A percentile compares a stretch with the other conserved stretches of the same genome.
Conservation (phyloP, 2,888 invertebrate genomes). For the Zygogramma bicolorata region DNA sequence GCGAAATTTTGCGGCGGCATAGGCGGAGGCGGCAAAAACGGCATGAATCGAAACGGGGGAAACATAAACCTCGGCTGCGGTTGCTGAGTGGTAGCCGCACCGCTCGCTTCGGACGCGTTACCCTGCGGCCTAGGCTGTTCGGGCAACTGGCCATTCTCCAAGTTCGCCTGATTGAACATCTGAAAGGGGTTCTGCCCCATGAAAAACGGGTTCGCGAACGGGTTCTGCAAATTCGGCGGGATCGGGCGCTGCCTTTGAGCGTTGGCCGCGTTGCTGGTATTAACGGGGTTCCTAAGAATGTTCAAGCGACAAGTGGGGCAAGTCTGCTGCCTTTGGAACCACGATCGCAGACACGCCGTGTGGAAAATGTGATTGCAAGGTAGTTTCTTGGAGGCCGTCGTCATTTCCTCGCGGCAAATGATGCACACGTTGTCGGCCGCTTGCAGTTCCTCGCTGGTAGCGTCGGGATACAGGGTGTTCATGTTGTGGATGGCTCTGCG, state of each 20-base stretch:
- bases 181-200: slow-evolving; percentile 58
- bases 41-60: slow-evolving; percentile 69
- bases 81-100: slow-evolving; percentile 26
- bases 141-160: slow-evolving; percentile 48
- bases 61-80: slow-evolving; percentile 64
- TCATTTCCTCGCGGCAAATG: slow-evolving; percentile 89
- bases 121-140: slow-evolving; percentile 45
- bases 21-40: slow-evolving; percentile 77
- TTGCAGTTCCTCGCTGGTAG: slow-evolving; percentile 90
- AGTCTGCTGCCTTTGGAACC: slow-evolving; percentile 99
- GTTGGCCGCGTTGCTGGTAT: slow-evolving; percentile 47
- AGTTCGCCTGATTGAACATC: slow-evolving; percentile 51
- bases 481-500: slow-evolving; percentile 96
- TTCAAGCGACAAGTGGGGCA: slow-evolving; percentile 98
- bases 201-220: slow-evolving; percentile 56
- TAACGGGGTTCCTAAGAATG: slow-evolving; percentile 66
- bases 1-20: slow-evolving; percentile 82
- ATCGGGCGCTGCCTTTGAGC: slow-evolving; percentile 45
- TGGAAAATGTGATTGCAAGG: slow-evolving; percentile 99
- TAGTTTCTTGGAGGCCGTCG: slow-evolving; percentile 89
- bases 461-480: slow-evolving; percentile 98
- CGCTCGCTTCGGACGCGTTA: not conserved
- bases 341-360: slow-evolving; percentile 95
- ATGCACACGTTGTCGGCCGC: slow-evolving; percentile 98
- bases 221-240: slow-evolving; percentile 41